Percentiles rank a stretch among this genome's conserved stretches.
phyloP scores from a whole-genome alignment of 1,140 invertebrate genomes.

The Sipha flava region DNA sequence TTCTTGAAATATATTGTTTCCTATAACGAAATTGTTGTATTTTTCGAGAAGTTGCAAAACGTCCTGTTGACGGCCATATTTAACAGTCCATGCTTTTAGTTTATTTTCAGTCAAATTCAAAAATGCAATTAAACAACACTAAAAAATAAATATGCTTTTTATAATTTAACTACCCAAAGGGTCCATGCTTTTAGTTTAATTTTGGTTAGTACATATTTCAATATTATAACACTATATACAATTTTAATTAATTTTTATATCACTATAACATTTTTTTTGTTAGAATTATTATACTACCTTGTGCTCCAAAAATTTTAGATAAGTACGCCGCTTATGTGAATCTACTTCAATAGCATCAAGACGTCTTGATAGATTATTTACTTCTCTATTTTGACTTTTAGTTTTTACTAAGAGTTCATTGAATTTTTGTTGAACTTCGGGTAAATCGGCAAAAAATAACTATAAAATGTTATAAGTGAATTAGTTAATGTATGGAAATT shows the following conservation, averaged over 20 bases:
- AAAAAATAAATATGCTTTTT: slow-evolving; percentile 37
- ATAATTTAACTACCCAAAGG: neutral
- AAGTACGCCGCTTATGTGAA: slow-evolving; percentile 66
- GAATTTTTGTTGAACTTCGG: slow-evolving; percentile 67
- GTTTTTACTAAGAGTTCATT: slow-evolving; percentile 43
- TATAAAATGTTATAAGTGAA: slow-evolving; percentile 39
- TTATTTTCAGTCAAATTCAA: slow-evolving; percentile 81
- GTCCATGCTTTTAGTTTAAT: neutral
- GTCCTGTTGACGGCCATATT: slow-evolving; percentile 75
- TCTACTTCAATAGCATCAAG: slow-evolving; percentile 39
- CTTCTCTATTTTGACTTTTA: slow-evolving; percentile 22
- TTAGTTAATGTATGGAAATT: neutral
- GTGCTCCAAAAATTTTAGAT: slow-evolving; percentile 81
- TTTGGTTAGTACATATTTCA: neutral
- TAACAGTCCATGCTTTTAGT: slow-evolving; percentile 76
- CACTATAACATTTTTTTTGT: neutral
- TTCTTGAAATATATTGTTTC: slow-evolving; percentile 86
- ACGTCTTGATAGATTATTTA: slow-evolving; percentile 14
- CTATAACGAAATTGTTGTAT: slow-evolving; percentile 83
- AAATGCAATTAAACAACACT: slow-evolving; percentile 82
- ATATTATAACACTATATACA: neutral
- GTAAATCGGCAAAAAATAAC: slow-evolving; percentile 76
- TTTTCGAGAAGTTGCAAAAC: slow-evolving; percentile 76
- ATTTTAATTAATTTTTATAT: neutral
- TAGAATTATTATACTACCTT: slow-evolving; percentile 48